phyloP scores from a whole-genome alignment of 2,888 invertebrate genomes.

The Drosophila mulleri region DNA sequence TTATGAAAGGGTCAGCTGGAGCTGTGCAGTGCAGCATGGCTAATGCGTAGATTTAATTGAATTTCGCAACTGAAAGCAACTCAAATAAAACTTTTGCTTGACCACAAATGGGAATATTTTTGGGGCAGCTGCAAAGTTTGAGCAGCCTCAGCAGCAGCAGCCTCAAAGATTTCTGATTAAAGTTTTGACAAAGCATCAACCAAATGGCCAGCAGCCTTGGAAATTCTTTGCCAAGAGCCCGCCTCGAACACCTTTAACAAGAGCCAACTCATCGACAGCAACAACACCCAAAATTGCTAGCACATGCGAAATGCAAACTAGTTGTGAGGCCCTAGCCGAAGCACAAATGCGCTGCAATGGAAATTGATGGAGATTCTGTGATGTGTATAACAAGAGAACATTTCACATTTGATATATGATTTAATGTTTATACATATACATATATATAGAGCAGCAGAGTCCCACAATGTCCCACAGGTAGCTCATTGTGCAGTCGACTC shows the following conservation, averaged over 20 bases:
- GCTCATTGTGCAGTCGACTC: slow-evolving; percentile 33
- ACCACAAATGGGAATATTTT: slow-evolving; percentile 64
- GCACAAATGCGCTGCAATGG: slow-evolving; percentile 12
- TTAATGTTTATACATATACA: no score
- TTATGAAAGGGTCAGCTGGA: slow-evolving; percentile 20
- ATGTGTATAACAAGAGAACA: background rate
- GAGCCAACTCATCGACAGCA: slow-evolving; percentile 69
- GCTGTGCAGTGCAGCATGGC: slow-evolving; percentile 49
- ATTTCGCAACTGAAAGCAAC: slow-evolving; percentile 63
- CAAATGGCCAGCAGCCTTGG: slow-evolving; percentile 41
- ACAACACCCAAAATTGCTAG: slow-evolving; percentile 75
- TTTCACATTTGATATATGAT: background rate
- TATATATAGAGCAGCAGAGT: background rate
- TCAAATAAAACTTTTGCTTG: slow-evolving; percentile 65
- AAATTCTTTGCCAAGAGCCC: background rate
- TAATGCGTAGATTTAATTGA: slow-evolving; percentile 67
- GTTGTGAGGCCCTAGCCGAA: slow-evolving; percentile 1
- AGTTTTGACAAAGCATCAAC: slow-evolving; percentile 44
- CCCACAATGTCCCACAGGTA: slow-evolving; percentile 8
- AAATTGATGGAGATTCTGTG: no score
- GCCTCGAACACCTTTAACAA: slow-evolving; percentile 63
- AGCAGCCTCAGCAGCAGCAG: slow-evolving; percentile 35
- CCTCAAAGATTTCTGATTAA: slow-evolving; percentile 49
- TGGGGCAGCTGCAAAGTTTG: slow-evolving; percentile 37
- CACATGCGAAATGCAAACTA: slow-evolving; percentile 66